These are phyloP conservation scores for Macrocentrus cingulum DNA, from an alignment of 1,140 invertebrate species.

Conservation along the genomic window DNA sequence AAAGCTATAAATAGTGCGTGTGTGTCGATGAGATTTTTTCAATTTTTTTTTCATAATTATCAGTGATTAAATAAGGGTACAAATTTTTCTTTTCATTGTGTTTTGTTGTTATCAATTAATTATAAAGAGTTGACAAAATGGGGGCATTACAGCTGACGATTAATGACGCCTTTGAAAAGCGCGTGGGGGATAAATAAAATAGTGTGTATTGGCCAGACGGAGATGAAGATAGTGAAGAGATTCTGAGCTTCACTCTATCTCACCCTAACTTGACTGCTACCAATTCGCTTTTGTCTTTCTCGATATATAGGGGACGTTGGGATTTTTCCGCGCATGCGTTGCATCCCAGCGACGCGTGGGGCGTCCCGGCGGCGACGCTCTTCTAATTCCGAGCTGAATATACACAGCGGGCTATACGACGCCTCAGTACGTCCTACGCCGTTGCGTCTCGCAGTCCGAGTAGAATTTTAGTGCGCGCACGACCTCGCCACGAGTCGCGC, in stretches of 20 bases:
- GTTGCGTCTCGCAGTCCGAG: background rate
- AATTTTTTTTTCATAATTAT: too few relatives aligned
- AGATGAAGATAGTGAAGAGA: too few relatives aligned
- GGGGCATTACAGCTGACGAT: too few relatives aligned
- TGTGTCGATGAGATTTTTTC: background rate
- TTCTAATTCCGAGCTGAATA: background rate
- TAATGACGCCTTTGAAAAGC: too few relatives aligned
- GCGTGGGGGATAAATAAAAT: too few relatives aligned
- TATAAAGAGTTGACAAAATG: too few relatives aligned
- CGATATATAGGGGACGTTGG: background rate
- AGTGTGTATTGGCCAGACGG: too few relatives aligned
- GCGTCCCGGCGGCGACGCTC: background rate
- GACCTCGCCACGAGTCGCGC: slow-evolving; percentile 14
- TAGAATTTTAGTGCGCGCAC: slow-evolving; percentile 9
- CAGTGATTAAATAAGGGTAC: too few relatives aligned
- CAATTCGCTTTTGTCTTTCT: background rate
- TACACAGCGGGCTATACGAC: slow-evolving; percentile 1
- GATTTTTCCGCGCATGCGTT: background rate
- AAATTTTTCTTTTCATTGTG: too few relatives aligned
- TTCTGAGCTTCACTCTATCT: too few relatives aligned
- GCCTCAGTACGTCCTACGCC: slow-evolving; percentile 20
- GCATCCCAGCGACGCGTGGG: background rate
- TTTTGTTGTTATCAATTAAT: too few relatives aligned
- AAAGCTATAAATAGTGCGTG: background rate
- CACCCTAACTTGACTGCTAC: background rate